Conservation (phyloP, 2,888 invertebrate genomes). For the Drosophila bunnanda region DNA sequence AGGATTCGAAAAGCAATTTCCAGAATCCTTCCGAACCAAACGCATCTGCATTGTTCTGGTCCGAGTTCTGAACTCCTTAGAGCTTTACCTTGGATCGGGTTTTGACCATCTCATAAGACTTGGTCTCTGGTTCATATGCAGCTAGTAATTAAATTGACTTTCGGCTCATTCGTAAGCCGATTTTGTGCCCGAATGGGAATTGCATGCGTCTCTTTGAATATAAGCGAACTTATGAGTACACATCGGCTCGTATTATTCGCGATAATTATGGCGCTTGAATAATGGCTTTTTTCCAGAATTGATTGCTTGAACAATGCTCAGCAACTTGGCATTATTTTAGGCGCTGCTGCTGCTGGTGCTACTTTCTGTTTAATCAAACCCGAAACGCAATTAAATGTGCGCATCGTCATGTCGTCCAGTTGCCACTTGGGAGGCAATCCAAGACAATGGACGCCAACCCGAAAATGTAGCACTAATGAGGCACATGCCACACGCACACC, state of each 20-base stretch:
- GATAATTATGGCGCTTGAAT: conserved; percentile 22
- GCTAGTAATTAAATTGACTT: conserved; percentile 4
- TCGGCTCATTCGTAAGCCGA: too few relatives aligned
- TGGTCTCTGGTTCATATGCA: not conserved
- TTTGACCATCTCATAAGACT: not conserved
- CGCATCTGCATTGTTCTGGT: conserved; percentile 6
- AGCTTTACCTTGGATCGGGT: not conserved
- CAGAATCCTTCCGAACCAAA: not conserved
- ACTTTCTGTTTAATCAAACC: conserved; percentile 52
- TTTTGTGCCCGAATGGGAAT: not conserved
- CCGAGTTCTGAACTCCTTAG: not conserved
- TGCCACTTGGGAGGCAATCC: conserved; percentile 48
- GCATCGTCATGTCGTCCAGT: conserved; percentile 52
- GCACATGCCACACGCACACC: conserved; percentile 45
- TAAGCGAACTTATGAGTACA: not conserved
- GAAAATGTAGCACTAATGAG: conserved; percentile 53
- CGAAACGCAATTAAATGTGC: conserved; percentile 53
- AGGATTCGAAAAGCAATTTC: not conserved
- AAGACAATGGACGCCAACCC: conserved; percentile 46
- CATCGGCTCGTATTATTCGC: conserved; percentile 7
- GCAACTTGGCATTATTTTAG: conserved; percentile 40
- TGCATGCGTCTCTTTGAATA: not conserved
- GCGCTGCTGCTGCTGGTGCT: conserved; percentile 1
- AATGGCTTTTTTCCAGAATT: not conserved
- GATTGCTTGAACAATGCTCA: conserved; percentile 24